phyloP scores from a whole-genome alignment of 2,113 vertebrate genomes.

The Atrichornis clamosus region DNA sequence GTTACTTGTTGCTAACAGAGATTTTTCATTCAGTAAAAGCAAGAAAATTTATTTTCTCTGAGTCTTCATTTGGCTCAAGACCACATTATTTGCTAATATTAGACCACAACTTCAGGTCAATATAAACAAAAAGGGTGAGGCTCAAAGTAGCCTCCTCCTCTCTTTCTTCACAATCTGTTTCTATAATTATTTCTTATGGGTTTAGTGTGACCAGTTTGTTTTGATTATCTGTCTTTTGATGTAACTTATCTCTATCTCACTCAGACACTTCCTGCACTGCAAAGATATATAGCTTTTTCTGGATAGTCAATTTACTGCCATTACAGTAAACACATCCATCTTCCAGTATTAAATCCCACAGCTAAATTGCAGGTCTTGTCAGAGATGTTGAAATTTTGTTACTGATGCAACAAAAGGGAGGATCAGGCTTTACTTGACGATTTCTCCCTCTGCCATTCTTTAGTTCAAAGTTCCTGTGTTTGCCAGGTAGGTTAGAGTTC shows the following conservation, averaged over 20 bases:
- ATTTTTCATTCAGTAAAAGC: background rate
- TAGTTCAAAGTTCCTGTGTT: background rate
- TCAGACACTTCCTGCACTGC: slow-evolving; percentile 2
- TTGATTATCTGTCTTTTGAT: background rate
- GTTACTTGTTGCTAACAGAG: background rate
- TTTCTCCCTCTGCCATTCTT: background rate
- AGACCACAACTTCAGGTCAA: background rate
- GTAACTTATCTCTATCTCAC: background rate
- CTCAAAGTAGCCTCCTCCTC: background rate
- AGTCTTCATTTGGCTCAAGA: background rate
- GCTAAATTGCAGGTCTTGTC: slow-evolving; percentile 41
- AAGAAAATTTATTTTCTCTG: background rate
- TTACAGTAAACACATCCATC: slow-evolving; percentile 57
- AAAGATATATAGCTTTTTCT: slow-evolving; percentile 1
- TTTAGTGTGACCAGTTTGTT: background rate
- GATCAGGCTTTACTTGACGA: background rate
- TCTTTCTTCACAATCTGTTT: background rate
- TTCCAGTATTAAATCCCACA: slow-evolving; percentile 34
- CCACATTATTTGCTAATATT: background rate
- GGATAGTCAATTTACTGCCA: slow-evolving; percentile 40
- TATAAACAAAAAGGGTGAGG: background rate
- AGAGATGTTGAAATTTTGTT: slow-evolving; percentile 26
- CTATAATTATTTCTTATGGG: slow-evolving; percentile 4
- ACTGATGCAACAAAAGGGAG: background rate
- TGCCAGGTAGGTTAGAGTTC: slow-evolving; percentile 13